Percentiles rank a stretch among this genome's conserved stretches.
phyloP scores from a whole-genome alignment of 2,113 vertebrate species.

The Mellivora capensis region DNA sequence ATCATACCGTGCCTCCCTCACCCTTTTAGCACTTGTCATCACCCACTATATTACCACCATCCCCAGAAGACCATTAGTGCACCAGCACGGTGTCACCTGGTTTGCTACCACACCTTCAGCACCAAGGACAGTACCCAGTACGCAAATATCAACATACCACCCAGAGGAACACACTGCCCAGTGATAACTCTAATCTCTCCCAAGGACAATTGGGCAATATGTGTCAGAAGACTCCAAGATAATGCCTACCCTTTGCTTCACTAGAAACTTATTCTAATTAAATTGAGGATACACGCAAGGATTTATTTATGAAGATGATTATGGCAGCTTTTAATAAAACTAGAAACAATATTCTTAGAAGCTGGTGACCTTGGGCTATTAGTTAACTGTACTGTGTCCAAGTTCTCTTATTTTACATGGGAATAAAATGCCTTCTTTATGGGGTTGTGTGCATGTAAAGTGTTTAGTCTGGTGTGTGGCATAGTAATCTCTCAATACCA shows the following conservation, averaged over 20 bases:
- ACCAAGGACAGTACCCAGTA: slow-evolving; percentile 49
- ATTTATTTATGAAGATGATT: neutral
- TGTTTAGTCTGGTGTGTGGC: neutral
- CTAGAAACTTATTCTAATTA: neutral
- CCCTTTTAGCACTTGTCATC: neutral
- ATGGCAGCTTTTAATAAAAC: neutral
- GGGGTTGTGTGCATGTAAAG: neutral
- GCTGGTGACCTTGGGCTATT: neutral
- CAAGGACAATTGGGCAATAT: neutral
- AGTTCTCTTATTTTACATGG: neutral
- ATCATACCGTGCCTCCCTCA: neutral
- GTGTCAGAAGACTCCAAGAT: neutral
- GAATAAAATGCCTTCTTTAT: neutral
- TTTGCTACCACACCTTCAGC: neutral
- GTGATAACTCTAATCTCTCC: neutral
- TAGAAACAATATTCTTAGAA: neutral
- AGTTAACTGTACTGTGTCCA: neutral
- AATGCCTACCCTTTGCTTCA: neutral
- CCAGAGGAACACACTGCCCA: fast-evolving
- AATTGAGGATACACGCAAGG: neutral
- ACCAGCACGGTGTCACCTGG: fast-evolving
- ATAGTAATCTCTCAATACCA: neutral
- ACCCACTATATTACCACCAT: no score
- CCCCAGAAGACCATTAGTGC: neutral
- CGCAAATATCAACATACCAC: fast-evolving